phyloP scores from a whole-genome alignment of 2,113 vertebrate genomes.

The Anseranas semipalmata region DNA sequence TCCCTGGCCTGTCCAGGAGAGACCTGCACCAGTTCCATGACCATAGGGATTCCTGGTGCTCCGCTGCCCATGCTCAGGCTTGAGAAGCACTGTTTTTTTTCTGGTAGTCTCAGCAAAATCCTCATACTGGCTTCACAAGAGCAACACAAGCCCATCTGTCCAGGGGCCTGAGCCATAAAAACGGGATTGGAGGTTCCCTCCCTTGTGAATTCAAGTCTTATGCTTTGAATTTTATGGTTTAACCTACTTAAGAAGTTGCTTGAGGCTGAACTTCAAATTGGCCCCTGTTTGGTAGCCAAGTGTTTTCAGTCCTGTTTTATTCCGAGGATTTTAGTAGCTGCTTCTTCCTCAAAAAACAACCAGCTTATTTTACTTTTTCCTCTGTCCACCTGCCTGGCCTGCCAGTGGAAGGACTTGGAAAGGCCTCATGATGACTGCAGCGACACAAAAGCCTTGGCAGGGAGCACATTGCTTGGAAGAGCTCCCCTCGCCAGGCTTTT shows the following conservation, averaged over 20 bases:
- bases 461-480: rapidly evolving
- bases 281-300: background rate
- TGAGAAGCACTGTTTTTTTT: background rate
- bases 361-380: background rate
- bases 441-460: background rate
- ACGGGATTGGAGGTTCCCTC: background rate
- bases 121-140: background rate
- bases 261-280: background rate
- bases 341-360: background rate
- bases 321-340: background rate
- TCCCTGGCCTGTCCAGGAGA: background rate
- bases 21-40: background rate
- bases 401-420: rapidly evolving
- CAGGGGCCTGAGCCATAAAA: background rate
- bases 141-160: background rate
- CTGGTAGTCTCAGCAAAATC: background rate
- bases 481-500: rapidly evolving
- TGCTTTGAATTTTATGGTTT: background rate
- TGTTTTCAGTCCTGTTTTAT: background rate
- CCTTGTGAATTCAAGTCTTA: background rate
- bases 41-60: background rate
- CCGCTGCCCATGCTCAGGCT: background rate
- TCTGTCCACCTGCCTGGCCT: background rate
- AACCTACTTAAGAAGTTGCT: background rate
- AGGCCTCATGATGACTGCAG: background rate